phyloP scores from a whole-genome alignment of 2,888 invertebrate genomes.

The Globia sparganii region DNA sequence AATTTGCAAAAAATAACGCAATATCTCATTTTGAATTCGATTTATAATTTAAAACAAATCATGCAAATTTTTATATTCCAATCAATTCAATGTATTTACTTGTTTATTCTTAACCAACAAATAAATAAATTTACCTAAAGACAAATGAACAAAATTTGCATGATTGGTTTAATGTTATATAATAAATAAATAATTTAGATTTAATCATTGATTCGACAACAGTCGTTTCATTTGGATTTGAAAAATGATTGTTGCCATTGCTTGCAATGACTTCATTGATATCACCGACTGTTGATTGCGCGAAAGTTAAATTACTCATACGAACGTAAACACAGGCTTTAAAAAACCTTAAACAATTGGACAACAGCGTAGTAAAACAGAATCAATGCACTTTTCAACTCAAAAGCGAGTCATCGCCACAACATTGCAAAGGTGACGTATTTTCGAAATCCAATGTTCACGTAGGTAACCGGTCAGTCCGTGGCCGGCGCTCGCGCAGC shows the following conservation, averaged over 20 bases:
- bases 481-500: constrained; percentile 63
- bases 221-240: not conserved
- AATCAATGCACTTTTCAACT: not conserved
- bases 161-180: not conserved
- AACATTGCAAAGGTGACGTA: constrained; percentile 32
- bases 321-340: not conserved
- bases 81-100: too few relatives aligned
- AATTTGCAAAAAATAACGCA: not conserved
- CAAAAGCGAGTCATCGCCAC: constrained; percentile 16
- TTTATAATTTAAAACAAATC: not conserved
- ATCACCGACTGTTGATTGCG: not conserved
- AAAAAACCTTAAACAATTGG: not conserved
- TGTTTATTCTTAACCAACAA: too few relatives aligned
- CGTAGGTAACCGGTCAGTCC: constrained; percentile 38
- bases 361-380: not conserved
- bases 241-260: not conserved
- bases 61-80: not conserved
- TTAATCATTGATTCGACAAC: not conserved
- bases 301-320: not conserved
- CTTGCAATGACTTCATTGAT: not conserved
- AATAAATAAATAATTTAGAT: not conserved
- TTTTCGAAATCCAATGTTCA: constrained; percentile 56
- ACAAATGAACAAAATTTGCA: not conserved
- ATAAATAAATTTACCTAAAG: not conserved
- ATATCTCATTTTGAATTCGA: not conserved